Base-by-base conservation (phyloP, 1,140 invertebrate species). In the Drosophila nikananu region DNA sequence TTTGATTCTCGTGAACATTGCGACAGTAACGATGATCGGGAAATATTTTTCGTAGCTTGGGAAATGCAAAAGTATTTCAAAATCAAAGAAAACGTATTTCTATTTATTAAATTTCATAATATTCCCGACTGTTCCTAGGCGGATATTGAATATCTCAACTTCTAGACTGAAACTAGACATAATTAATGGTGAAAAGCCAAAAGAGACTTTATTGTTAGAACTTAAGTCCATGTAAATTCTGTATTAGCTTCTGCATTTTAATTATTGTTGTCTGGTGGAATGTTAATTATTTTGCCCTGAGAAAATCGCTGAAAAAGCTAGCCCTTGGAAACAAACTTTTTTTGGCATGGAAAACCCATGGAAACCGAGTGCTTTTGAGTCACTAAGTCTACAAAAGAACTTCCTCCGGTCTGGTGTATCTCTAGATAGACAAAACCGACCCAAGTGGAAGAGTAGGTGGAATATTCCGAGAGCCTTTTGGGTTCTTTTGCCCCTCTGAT, bases 1-100 rank as follows among this genome's bases (percentile, higher is more conserved):
- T 90, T 90, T 86, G 64, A 74, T 90, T 90, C 79, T 90, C 77
- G 82, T 86, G 84, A 42, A 42, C 82, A 60, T 59, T 58, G 48
- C 52, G 37, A 35, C 37, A 52, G 41, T 58, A 42, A 19, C 8
- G 27, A 62, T 77, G 30, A 52, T 57, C 25, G 37, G 15, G 21
- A 13, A 55, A 58, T 37, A 23, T 58, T 19, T 51, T 10, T 17
- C 12, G 13, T 5, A 15, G 54, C 54, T 55, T 37, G 32, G 15
- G 54, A 61, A 30, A 51, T 61, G 19, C 10, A 17, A 35, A n/a
- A 15, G 15, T 39, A 35, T 21, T 27, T 46, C 2, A n/a, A 51
- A 61, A 13, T 37, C 32, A 17, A 15, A 0, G 30, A 6, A 15
- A 35, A 13, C 3, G 1, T 9, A 5, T 5, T 23, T 1, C 2